Evolutionary conservation across 2,797 vertebrate genomes (phyloP), one percentile per base, ranked within the genome.

Genomic region (Rhinogobio ventralis): DNA sequence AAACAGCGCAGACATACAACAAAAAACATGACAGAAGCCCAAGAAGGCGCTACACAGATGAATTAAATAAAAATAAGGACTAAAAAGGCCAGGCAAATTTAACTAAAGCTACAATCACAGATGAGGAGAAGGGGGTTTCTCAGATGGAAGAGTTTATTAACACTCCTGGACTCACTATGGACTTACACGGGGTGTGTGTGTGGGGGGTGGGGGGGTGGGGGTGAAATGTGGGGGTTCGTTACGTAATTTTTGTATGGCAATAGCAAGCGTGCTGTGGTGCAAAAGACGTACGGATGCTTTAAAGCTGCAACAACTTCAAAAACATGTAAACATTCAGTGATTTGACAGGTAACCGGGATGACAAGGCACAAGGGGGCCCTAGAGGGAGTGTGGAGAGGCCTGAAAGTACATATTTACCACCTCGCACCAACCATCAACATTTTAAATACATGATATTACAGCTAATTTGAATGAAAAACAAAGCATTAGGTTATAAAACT

Each of bases 11-110:
- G 86, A 88, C 86, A 87, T 88, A 85, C 69, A 57, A 72, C 89
- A 7, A 62, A 77, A 84, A 86, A 68, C 68, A 81, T 86, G 39
- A 95, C 87, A 91, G 91, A 95, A 75, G 92, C 86, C 82, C 82
- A 71, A 95, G 92, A 95, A 95, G 94, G 93, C 93, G 92, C 93
- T 94, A 94, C 93, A 95, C 93, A 93, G 93, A 94, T 93, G 95
- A 95, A 95, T 77, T 82, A 69, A 77, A 77, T 25, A 28, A 79
- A 79, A 75, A 68, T 33, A 91, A 94, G 94, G 94, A 94, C 95
- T 95, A 95, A 53, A 80, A 93, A 94, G 93, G 94, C 93, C 94
- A 95, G 94, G 96, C 95, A 93, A 94, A 94, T 93, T 94, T 93
- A 94, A 74, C 89, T 95, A 92, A 72, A 87, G 87, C 92, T 95